Evolutionary conservation across 2,113 vertebrate genomes (phyloP), one percentile per base, ranked within the genome.

Genomic region (Brachyhypopomus occidentalis): DNA sequence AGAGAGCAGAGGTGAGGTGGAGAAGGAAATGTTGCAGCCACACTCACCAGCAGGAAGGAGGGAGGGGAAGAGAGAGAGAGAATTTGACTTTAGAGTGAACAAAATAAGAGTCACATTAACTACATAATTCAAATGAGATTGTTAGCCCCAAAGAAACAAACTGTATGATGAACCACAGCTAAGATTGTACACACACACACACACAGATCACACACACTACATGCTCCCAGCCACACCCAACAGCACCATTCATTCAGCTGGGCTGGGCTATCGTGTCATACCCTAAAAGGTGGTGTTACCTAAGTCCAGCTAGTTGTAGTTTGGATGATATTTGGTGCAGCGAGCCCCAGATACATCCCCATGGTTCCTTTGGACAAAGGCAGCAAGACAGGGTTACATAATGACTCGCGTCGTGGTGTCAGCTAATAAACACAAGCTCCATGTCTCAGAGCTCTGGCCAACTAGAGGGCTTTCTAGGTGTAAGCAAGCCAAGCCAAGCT

Each of bases 71-170:
- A 73, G 71, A 25, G 58, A 75, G 62, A 60, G 36, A 72, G 62
- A 79, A 87, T 90, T 89, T 88, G 85, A 85, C 86, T 86, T 82
- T 67, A 72, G 75, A 38, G 36, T 45, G 60, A 69, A 83, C 30
- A 84, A 86, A 87, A 87, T 89, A 86, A 77, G 75, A 85, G 86
- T 86, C 84, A 86, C 75, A 87, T 86, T 79, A 86, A 86, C 30
- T 82, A 83, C 85, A 90, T 88, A 87, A 87, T 87, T 88, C 72
- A 84, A 83, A 77, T 85, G 85, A 83, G 86, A 87, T 85, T 60
- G 71, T 88, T 90, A 84, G 79, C 80, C 64, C 45, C 67, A 52
- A 66, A 73, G 74, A 58, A 58, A 71, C 4, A 63, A 17, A 78
- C 76, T 81, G 30, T 27, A 64, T 38, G 77, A 9, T 76, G 60